These are phyloP conservation scores for Geococcyx californianus DNA, from an alignment of 2,113 vertebrate species.

Conservation along the genomic window DNA sequence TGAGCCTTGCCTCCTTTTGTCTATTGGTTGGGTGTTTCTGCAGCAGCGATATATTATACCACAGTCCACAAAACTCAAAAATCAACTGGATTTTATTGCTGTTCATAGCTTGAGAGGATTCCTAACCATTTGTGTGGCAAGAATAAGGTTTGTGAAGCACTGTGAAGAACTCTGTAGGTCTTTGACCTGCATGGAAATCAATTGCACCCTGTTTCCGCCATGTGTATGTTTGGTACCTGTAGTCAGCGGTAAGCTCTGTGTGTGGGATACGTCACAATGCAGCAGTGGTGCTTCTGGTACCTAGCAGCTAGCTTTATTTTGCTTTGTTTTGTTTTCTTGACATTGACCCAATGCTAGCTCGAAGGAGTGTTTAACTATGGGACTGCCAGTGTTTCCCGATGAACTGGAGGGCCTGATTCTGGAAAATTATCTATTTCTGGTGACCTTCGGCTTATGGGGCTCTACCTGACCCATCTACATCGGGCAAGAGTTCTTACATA, in stretches of 20 bases:
- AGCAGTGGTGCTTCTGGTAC: not conserved
- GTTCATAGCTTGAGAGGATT: not conserved
- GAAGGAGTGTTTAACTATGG: too few species aligned
- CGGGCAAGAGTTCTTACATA: not conserved
- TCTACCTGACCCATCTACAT: not conserved
- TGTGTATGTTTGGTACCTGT: not conserved
- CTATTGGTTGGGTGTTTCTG: not conserved
- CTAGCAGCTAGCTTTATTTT: not conserved
- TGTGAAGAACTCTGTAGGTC: not conserved
- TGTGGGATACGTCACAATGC: not conserved
- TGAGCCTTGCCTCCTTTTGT: not conserved
- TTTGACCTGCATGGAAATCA: not conserved
- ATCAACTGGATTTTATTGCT: not conserved
- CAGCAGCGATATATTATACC: not conserved
- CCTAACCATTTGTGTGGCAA: not conserved
- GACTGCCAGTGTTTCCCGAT: too few species aligned
- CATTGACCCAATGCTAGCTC: too few species aligned
- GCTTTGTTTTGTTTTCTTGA: not conserved
- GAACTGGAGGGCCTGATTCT: too few species aligned
- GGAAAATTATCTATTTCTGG: too few species aligned
- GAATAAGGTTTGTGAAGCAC: not conserved
- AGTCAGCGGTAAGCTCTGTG: not conserved
- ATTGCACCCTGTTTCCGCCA: not conserved
- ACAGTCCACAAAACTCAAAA: not conserved
- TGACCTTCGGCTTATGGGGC: too few species aligned